Evolutionary conservation across 2,888 invertebrate species (phyloP), one percentile per base, ranked within the genome.

Genomic region (Limnephilus marmoratus): DNA sequence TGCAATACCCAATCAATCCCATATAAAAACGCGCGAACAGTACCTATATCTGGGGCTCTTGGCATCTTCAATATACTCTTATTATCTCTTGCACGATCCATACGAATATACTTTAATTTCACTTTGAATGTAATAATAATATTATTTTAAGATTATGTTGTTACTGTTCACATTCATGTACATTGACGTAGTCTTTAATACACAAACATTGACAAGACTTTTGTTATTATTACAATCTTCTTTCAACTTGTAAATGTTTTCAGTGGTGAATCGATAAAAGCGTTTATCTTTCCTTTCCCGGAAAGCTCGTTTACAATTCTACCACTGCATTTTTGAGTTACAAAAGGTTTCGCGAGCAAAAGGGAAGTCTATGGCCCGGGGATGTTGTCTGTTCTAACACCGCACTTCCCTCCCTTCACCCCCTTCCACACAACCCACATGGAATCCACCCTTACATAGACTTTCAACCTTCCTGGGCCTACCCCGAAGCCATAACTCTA

Each of bases 341-440:
- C 86, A 86, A 86, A 86, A 86, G 86, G 86, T 86, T 86, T 86
- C 12, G 24, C 45, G 4, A 86, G 86, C 49, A 86, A 86, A 86
- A 49, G 86, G 86, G 29, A 41, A n/a, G 86, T 86, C 86, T 86
- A 45, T n/a, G n/a, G n/a, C 86, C 86, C 86, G n/a, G 45, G 86
- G 86, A 45, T 86, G 86, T 86, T 86, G 86, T 86, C 29, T 49
- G 29, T 86, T 37, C 29, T 86, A 86, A 29, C 86, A 24, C 68
- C 68, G 24, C 68, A 68, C 68, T 24, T 68, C 68, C n/a, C 68
- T 24, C 18, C 53, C 53, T 68, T 68, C 68, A n/a, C 24, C n/a
- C 7, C 68, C 31, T n/a, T n/a, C n/a, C n/a, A 9, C 24, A 68
- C 68, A 24, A n/a, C 24, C 68, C 0, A 68, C 18, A 15, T 5